These are phyloP conservation scores for Nineta flava DNA, from an alignment of 2,888 invertebrate species.

Conservation along the genomic window DNA sequence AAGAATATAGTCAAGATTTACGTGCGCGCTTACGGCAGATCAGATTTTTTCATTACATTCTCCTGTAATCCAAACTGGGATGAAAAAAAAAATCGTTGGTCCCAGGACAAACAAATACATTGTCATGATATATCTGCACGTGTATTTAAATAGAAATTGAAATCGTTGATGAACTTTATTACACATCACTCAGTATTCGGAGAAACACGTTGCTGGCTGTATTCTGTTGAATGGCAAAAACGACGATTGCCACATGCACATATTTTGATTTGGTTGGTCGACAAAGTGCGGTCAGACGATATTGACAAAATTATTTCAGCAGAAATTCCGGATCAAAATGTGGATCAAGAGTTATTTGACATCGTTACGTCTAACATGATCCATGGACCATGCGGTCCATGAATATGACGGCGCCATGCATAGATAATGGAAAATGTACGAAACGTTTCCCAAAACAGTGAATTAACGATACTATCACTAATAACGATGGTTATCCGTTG, in stretches of 20 bases:
- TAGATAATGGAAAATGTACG: conserved; percentile 15
- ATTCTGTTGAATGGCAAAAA: conserved; percentile 17
- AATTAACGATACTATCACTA: conserved; percentile 16
- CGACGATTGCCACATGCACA: conserved; percentile 19
- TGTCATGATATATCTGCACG: conserved; percentile 17
- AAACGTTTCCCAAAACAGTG: conserved; percentile 16
- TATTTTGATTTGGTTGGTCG: conserved; percentile 18
- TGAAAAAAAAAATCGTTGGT: conserved; percentile 14
- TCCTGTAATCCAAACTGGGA: conserved; percentile 19
- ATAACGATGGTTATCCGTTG: conserved; percentile 19
- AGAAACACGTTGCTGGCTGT: conserved; percentile 7
- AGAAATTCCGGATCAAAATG: conserved; percentile 18
- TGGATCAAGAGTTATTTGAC: conserved; percentile 17
- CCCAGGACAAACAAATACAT: conserved; percentile 9
- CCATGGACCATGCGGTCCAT: conserved; percentile 20
- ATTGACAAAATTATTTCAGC: conserved; percentile 20
- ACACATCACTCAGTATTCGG: conserved; percentile 11
- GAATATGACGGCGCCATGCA: conserved; percentile 16
- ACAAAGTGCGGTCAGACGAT: conserved; percentile 17
- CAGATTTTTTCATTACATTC: conserved; percentile 18
- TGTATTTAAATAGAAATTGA: conserved; percentile 16
- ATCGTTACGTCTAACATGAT: conserved; percentile 21
- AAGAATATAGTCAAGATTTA: conserved; percentile 19
- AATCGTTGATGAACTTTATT: conserved; percentile 13
- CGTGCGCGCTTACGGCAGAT: conserved; percentile 19